Conservation (phyloP, 2,113 vertebrate genomes). For the Illadopsis cleaveri region DNA sequence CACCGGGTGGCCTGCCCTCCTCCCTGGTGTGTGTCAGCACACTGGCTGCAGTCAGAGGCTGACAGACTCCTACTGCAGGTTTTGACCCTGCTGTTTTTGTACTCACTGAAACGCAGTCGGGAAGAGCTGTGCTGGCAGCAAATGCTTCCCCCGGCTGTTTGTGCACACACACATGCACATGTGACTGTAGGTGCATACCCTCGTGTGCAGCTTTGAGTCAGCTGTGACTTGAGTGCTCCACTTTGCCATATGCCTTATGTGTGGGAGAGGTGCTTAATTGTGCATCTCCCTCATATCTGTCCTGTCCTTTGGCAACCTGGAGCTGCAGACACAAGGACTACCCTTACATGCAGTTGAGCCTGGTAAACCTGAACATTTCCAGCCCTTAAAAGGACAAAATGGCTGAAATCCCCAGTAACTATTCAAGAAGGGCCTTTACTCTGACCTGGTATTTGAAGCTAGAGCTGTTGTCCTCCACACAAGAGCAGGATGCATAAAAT, state of each 20-base stretch:
- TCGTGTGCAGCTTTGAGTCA: constrained; percentile 23
- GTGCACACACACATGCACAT: not conserved
- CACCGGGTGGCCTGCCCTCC: not conserved
- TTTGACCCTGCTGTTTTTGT: constrained; percentile 30
- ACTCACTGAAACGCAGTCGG: not conserved
- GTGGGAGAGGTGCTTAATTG: not conserved
- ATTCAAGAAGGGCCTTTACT: not conserved
- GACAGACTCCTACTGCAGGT: constrained; percentile 12
- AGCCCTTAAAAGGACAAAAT: not conserved
- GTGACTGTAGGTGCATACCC: not conserved
- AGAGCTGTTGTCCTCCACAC: not conserved
- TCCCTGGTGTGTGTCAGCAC: not conserved
- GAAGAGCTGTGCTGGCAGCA: not conserved
- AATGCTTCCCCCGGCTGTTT: not conserved
- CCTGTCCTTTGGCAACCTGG: constrained; percentile 26
- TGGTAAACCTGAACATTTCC: constrained; percentile 59
- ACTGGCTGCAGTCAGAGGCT: constrained; percentile 28
- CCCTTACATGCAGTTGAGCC: constrained; percentile 10
- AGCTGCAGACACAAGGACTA: constrained; percentile 27
- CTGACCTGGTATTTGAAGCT: not conserved
- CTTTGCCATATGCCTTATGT: not conserved
- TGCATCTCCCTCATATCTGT: not conserved
- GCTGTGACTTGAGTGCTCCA: not conserved
- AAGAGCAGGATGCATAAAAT: not conserved
- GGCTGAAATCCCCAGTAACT: not conserved